Evolutionary conservation across 92 coral and sea anemone species (phyloP), one percentile per base, ranked within the genome.

Genomic region (Paragorgia papillata): DNA sequence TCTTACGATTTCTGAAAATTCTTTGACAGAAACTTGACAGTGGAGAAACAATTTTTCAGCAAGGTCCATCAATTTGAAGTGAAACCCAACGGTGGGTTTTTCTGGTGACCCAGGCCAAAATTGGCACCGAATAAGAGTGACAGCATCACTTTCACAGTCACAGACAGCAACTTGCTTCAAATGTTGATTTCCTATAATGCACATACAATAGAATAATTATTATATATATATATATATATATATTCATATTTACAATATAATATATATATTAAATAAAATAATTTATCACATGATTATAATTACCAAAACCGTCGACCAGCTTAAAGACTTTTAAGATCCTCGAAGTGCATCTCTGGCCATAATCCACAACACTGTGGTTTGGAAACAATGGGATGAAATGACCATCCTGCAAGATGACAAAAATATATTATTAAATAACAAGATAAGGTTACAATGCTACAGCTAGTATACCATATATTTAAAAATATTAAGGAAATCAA

Each of bases 41-140:
- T 88, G 87, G 18, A 88, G 74, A 80, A 88, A 82, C n/a, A 85
- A 27, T 39, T 48, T 76, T 62, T 77, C 89, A 20, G 83, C 83
- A 3, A 82, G 80, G 49, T 66, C 83, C 83, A 88, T 88, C 35
- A 86, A 48, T 41, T 79, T 79, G 30, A 82, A 69, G 65, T 76
- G 84, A 76, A 86, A 86, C 15, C 71, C 90, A 27, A 69, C 74
- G 15, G 85, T 73, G 33, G 89, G 83, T 56, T 74, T 84, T 58
- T 79, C 89, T 24, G 89, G 89, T 58, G 87, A 74, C 29, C 92
- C 92, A 81, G 92, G 87, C 89, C 92, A 88, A 79, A 81, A 85
- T 29, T 85, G 58, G 19, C 75, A 63, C 33, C 86, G 56, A 13
- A 86, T 43, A 21, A 82, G 73, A 13, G 90, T 82, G 33, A 78